These are phyloP conservation scores for Sphecodes monilicornis DNA, from an alignment of 2,888 invertebrate species.

Conservation along the genomic window DNA sequence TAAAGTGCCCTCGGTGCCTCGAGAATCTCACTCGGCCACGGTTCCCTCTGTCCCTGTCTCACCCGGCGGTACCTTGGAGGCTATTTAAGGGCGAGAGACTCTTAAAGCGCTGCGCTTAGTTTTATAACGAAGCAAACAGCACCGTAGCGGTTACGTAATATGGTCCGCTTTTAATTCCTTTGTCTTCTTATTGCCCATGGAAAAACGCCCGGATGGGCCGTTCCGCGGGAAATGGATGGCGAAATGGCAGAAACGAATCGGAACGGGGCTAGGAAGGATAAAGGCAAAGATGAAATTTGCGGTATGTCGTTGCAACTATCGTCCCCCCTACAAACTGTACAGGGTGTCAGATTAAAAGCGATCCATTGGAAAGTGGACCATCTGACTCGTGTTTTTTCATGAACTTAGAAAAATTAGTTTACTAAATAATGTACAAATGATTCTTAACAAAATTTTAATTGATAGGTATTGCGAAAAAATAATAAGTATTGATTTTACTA, in stretches of 20 bases:
- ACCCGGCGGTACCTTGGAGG: constrained; percentile 47
- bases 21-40: constrained; percentile 30
- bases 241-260: constrained; percentile 4
- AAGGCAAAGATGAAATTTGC: constrained; percentile 12
- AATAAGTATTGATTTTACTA: too few species aligned
- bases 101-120: constrained; percentile 72
- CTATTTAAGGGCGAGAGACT: constrained; percentile 74
- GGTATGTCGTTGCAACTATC: constrained; percentile 23
- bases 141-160: constrained; percentile 55
- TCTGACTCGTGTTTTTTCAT: too few species aligned
- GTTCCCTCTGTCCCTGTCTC: constrained; percentile 11
- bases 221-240: not conserved
- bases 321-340: not conserved
- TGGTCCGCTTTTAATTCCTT: constrained; percentile 66
- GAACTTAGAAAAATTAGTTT: too few species aligned
- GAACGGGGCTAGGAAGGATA: not conserved
- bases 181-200: constrained; percentile 46
- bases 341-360: not conserved
- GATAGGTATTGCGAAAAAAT: too few species aligned
- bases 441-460: too few species aligned
- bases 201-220: constrained; percentile 35
- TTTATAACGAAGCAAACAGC: constrained; percentile 68
- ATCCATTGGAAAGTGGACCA: too few species aligned
- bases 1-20: constrained; percentile 58
- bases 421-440: too few species aligned